Percentiles rank a stretch among this genome's conserved stretches.
Evolutionary conservation across 2,113 vertebrate species (phyloP).

Genomic region (Scytalopus superciliaris): DNA sequence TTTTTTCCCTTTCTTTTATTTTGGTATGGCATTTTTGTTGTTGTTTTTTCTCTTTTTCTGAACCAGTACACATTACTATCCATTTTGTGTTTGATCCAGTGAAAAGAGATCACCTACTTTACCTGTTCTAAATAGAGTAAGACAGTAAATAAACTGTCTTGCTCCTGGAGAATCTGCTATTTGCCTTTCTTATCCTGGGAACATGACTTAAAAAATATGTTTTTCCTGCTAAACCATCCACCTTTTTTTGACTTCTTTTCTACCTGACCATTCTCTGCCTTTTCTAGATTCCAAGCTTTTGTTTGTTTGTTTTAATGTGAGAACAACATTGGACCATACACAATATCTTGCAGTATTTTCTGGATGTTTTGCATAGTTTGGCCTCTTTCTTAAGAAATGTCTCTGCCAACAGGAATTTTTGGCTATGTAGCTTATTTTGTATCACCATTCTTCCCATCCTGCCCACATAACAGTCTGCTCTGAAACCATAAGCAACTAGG

Average conservation of each 20-base stretch:
- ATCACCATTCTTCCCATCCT: neutral
- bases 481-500: neutral
- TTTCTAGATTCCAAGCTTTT: neutral
- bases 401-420: neutral
- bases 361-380: neutral
- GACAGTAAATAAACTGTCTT: neutral
- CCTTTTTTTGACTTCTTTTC: neutral
- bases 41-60: neutral
- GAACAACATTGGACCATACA: neutral
- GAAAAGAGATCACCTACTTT: neutral
- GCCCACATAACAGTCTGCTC: conserved; percentile 3
- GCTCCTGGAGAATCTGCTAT: neutral
- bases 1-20: neutral
- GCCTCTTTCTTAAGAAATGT: neutral
- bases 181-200: neutral
- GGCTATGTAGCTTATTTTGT: neutral
- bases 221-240: neutral
- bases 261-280: neutral
- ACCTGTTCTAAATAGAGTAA: neutral
- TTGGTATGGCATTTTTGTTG: no score
- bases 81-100: neutral
- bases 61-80: neutral
- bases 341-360: neutral
- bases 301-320: neutral
- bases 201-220: neutral